These are phyloP conservation scores for Cinclus mexicanus DNA, from an alignment of 2,113 vertebrate species.

Conservation along the genomic window DNA sequence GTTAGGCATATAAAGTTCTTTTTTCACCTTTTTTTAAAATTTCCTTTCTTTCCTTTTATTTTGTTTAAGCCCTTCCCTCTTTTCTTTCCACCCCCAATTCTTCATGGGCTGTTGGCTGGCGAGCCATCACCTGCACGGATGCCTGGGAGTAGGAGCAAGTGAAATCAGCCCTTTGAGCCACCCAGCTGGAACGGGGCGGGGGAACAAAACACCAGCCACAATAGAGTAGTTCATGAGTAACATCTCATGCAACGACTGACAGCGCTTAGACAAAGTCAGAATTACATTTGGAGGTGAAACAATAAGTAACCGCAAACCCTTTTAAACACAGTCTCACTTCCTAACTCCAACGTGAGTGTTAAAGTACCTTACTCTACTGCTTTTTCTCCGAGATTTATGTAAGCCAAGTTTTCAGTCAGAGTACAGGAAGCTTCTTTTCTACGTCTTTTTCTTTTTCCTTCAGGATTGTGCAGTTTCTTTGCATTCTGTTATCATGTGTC, in stretches of 20 bases:
- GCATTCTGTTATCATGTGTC: neutral
- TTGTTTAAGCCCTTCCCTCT: slow-evolving; percentile 13
- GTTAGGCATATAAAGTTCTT: slow-evolving; percentile 54
- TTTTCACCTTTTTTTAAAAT: neutral
- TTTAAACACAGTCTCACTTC: neutral
- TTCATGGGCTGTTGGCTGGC: slow-evolving; percentile 85
- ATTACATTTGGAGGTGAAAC: slow-evolving; percentile 25
- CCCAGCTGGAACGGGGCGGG: slow-evolving; percentile 71
- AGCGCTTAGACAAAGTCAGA: slow-evolving; percentile 52
- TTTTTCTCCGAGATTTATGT: neutral
- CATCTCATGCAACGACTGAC: slow-evolving; percentile 53
- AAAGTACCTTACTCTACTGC: neutral
- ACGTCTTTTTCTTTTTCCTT: neutral
- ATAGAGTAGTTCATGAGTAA: slow-evolving; percentile 65
- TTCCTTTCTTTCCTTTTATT: slow-evolving; percentile 34
- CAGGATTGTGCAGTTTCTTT: neutral
- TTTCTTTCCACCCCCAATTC: slow-evolving; percentile 63
- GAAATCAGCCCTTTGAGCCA: slow-evolving; percentile 79
- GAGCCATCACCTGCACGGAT: slow-evolving; percentile 84
- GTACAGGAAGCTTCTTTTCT: neutral
- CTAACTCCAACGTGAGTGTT: neutral
- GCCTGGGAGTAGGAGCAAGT: slow-evolving; percentile 78
- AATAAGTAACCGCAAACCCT: slow-evolving; percentile 10
- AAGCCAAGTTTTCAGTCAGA: neutral
- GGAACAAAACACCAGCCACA: slow-evolving; percentile 62